Conservation (phyloP, 1,140 invertebrate species). For the Brachionus angularis region DNA sequence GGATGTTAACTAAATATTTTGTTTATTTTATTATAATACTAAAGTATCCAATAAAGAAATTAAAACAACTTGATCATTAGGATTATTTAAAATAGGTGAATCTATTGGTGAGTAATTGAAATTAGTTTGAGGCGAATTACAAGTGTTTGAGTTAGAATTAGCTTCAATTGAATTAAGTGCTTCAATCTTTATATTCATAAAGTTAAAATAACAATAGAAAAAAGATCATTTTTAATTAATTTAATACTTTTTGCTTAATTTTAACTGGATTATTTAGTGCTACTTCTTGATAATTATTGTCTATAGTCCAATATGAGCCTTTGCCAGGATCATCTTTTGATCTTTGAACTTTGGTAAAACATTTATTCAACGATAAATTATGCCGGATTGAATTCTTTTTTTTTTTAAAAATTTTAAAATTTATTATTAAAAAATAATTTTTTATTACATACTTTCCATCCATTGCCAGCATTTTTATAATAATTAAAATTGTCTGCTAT, state of each 20-base stretch:
- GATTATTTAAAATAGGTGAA: background rate
- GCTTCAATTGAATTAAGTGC: background rate
- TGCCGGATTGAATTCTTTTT: constrained; percentile 30
- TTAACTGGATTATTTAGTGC: constrained; percentile 6
- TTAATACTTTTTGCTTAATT: constrained; percentile 33
- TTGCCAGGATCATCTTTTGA: constrained; percentile 38
- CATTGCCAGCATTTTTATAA: constrained; percentile 67
- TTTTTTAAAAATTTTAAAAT: background rate
- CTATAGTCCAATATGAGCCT: constrained; percentile 58
- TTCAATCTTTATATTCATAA: background rate
- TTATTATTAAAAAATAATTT: constrained; percentile 6
- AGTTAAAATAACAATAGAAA: background rate
- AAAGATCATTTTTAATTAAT: background rate
- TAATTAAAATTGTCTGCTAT: constrained; percentile 62
- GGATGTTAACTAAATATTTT: background rate
- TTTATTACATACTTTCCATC: constrained; percentile 65
- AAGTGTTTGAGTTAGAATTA: background rate
- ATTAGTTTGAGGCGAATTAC: constrained; percentile 1
- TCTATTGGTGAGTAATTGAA: background rate
- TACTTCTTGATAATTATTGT: constrained; percentile 45
- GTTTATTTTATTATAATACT: too few relatives aligned
- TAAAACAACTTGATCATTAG: constrained; percentile 18
- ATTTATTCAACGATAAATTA: constrained; percentile 42
- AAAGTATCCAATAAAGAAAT: too few relatives aligned
- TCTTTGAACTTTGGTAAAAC: constrained; percentile 37